These are phyloP conservation scores for Drosophila kikkawai DNA, from an alignment of 1,140 invertebrate genomes.

Conservation along the genomic window DNA sequence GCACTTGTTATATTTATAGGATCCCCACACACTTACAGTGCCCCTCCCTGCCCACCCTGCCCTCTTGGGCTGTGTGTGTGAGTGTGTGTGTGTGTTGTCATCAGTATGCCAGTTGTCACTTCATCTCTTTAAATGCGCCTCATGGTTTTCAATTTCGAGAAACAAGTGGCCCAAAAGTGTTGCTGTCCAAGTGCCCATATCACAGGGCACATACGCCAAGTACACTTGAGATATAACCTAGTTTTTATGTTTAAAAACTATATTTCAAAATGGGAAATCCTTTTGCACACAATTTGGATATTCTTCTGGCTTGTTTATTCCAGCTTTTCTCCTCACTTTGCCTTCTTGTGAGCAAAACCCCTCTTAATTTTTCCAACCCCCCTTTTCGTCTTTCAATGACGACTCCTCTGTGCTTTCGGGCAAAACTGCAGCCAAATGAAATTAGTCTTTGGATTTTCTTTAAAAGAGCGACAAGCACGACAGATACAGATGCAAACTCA, in stretches of 20 bases:
- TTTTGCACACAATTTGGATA: neutral
- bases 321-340: neutral
- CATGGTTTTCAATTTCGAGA: constrained; percentile 64
- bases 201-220: neutral
- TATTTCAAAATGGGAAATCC: neutral
- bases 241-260: neutral
- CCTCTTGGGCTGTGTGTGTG: neutral
- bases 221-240: neutral
- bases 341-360: neutral
- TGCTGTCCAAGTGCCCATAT: constrained; percentile 42
- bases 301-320: neutral
- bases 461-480: constrained; percentile 6
- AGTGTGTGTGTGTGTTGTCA: constrained; percentile 42
- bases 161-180: constrained; percentile 65
- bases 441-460: constrained; percentile 28
- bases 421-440: constrained; percentile 34
- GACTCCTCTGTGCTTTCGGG: constrained; percentile 1
- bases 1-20: constrained; percentile 82
- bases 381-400: neutral
- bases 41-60: neutral
- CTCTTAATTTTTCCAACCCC: neutral
- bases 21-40: constrained; percentile 36
- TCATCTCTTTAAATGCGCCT: constrained; percentile 73
- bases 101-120: constrained; percentile 72
- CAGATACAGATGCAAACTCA: constrained; percentile 42